Base-by-base conservation (phyloP, 2,888 invertebrate species). In the Bruchidius siliquastri region DNA sequence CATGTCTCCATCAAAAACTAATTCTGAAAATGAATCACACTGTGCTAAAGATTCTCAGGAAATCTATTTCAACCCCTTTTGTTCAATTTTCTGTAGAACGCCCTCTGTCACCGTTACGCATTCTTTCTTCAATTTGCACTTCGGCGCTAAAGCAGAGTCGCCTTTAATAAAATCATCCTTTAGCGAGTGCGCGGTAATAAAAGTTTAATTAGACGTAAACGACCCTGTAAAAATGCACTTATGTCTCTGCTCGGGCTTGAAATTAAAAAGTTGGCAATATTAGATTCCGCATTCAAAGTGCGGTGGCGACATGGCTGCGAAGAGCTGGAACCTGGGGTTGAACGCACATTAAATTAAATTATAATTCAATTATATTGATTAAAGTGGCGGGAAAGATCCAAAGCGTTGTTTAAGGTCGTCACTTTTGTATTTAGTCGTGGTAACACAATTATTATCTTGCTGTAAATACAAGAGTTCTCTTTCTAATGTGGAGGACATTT, bases 201-300 rank as follows among this genome's bases (percentile, higher is more conserved):
- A 73, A 73, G 30, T 67, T 73, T 73, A 73, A 73, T 70, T 70
- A 70, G 70, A 70, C 73, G 26, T 30, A 70, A 73, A 73, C 70
- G 73, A 73, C 73, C 20, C 73, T 73, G 32, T 70, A 73, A 73
- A 73, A 73, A 73, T 70, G 73, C 67, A 73, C 69, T 73, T 73
- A 69, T 73, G 69, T 67, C 13, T 69, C 73, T 70, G 21, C 20
- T 21, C 67, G 30, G 26, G 68, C 70, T 21, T 70, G 67, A 32
- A 73, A 73, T 70, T 70, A 73, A 70, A 73, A 73, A 73, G 70
- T 73, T 67, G 70, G 73, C 67, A 70, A 70, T 69, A 70, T 73
- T 69, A 73, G 71, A 73, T 69, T 70, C 20, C 70, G 21, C 68
- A 22, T 73, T 68, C 21, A 67, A 70, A 70, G 68, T 68, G 49